phyloP scores from a whole-genome alignment of 2,797 vertebrate species.

The Betta splendens region DNA sequence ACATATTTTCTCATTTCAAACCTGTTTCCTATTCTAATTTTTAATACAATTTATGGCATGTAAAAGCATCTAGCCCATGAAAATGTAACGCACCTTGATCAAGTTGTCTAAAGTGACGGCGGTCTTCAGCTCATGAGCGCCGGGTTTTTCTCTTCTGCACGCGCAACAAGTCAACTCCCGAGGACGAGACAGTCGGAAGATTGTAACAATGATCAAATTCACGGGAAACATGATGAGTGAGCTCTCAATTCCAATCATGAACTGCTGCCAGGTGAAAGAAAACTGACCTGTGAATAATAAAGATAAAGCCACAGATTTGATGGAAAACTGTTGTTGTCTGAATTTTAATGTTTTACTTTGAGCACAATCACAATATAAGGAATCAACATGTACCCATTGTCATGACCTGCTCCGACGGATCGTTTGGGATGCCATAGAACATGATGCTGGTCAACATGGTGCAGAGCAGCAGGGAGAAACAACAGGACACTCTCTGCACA shows the following conservation, averaged over 20 bases:
- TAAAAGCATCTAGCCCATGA: neutral
- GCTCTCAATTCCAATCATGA: slow-evolving; percentile 92
- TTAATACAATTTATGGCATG: neutral
- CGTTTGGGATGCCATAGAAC: slow-evolving; percentile 91
- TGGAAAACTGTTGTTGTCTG: too few species aligned
- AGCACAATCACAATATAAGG: too few species aligned
- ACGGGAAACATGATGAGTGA: slow-evolving; percentile 95
- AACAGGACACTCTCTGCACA: slow-evolving; percentile 92
- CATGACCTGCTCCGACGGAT: slow-evolving; percentile 92
- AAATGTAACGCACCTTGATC: slow-evolving; percentile 58
- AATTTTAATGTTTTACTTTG: neutral
- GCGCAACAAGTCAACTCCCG: slow-evolving; percentile 54
- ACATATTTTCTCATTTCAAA: neutral
- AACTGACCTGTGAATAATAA: slow-evolving; percentile 82
- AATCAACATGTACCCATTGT: slow-evolving; percentile 85
- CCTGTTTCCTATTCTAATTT: neutral
- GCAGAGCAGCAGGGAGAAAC: slow-evolving; percentile 92
- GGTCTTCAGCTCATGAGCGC: slow-evolving; percentile 50
- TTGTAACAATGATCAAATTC: slow-evolving; percentile 91
- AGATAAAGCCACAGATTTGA: neutral
- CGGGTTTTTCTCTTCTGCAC: slow-evolving; percentile 63
- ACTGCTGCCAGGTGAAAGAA: slow-evolving; percentile 92
- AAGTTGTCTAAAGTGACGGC: slow-evolving; percentile 76
- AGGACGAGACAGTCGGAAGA: slow-evolving; percentile 85
- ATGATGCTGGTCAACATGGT: slow-evolving; percentile 96